A percentile compares a stretch with the other conserved stretches of the same genome.
These are phyloP conservation scores for Cremastinae sp. DNA, from an alignment of 2,888 invertebrate genomes.

Conservation along the genomic window DNA sequence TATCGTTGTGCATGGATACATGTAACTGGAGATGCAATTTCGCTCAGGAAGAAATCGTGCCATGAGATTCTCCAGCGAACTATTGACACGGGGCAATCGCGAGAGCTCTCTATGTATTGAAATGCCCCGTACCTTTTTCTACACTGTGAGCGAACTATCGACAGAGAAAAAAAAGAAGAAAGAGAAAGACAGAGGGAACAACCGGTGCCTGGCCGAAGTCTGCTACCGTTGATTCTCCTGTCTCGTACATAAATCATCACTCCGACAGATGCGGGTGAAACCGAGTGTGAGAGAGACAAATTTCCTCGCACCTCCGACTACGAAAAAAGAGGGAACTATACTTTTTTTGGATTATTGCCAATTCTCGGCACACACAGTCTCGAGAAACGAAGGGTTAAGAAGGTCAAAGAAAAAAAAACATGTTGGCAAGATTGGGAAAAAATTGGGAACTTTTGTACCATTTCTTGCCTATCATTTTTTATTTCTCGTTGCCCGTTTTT, in stretches of 20 bases:
- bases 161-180: slow-evolving; percentile 22
- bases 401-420: too few relatives aligned
- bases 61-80: slow-evolving; percentile 34
- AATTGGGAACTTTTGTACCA: too few relatives aligned
- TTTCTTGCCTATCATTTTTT: too few relatives aligned
- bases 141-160: slow-evolving; percentile 23
- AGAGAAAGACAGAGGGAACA: slow-evolving; percentile 7
- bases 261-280: slow-evolving; percentile 30
- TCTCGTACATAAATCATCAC: slow-evolving; percentile 56
- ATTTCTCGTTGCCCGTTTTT: too few relatives aligned
- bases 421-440: too few relatives aligned
- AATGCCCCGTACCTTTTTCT: slow-evolving; percentile 41
- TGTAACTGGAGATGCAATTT: slow-evolving; percentile 20
- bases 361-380: neutral
- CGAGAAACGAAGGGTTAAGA: too few relatives aligned
- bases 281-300: slow-evolving; percentile 3
- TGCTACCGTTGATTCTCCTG: slow-evolving; percentile 21
- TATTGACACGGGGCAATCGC: slow-evolving; percentile 59
- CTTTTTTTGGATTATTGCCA: slow-evolving; percentile 1
- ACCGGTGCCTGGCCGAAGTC: slow-evolving; percentile 28
- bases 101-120: slow-evolving; percentile 43
- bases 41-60: slow-evolving; percentile 21
- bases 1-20: slow-evolving; percentile 4
- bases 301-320: too few relatives aligned
- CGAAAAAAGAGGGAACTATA: neutral